phyloP scores from a whole-genome alignment of 2,797 vertebrate genomes.

The Halcyon chelicuti region DNA sequence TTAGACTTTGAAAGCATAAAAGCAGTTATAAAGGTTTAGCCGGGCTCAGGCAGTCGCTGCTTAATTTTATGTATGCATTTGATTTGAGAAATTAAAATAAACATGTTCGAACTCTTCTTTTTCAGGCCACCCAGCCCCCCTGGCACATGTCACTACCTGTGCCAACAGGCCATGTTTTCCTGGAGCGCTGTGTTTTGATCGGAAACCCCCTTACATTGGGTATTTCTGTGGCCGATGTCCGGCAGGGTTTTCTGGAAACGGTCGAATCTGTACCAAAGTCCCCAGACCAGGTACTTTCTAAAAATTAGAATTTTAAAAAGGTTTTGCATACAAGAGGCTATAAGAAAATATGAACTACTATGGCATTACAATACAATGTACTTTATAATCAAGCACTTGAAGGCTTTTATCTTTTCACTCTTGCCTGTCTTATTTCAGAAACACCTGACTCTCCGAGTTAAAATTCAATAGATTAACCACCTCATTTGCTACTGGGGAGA shows the following conservation, averaged over 20 bases:
- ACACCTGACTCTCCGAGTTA: background rate
- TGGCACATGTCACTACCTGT: slow-evolving; percentile 64
- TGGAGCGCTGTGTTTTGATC: slow-evolving; percentile 81
- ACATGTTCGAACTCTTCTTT: background rate
- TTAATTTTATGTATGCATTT: background rate
- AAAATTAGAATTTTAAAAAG: background rate
- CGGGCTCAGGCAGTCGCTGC: background rate
- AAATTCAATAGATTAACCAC: background rate
- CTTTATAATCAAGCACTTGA: background rate
- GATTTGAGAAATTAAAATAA: background rate
- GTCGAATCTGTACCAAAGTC: background rate
- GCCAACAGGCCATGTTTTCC: slow-evolving; percentile 84
- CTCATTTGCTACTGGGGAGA: background rate
- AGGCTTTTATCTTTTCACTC: background rate
- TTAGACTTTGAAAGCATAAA: slow-evolving; percentile 51
- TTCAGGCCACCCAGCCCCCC: background rate
- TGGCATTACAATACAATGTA: rapidly evolving
- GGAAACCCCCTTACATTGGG: slow-evolving; percentile 74
- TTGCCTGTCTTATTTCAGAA: background rate
- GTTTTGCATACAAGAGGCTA: background rate
- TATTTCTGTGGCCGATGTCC: slow-evolving; percentile 85
- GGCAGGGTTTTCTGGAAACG: slow-evolving; percentile 60
- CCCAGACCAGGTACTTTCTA: slow-evolving; percentile 24
- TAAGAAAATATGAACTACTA: background rate
- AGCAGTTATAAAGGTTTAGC: background rate